Evolutionary conservation across 64 coral and sea anemone species (phyloP).

Genomic region (Trachythela sp.): DNA sequence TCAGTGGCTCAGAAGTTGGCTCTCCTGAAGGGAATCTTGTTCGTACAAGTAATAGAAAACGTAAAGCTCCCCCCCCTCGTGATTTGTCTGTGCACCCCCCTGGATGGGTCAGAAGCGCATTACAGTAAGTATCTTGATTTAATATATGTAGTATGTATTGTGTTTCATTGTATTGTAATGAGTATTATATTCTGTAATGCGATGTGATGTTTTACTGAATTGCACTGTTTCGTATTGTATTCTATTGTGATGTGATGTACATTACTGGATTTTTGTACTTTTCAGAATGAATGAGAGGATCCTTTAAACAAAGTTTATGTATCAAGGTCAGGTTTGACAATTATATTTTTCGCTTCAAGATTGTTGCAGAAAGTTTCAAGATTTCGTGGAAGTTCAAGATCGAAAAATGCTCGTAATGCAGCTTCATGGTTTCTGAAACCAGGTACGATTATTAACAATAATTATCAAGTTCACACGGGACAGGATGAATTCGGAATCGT

Average conservation of each 20-base stretch:
- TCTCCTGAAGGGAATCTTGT: constrained; percentile 43
- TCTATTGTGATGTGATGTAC: too few species aligned
- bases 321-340: too few species aligned
- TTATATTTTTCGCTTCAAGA: constrained; percentile 2
- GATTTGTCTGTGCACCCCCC: constrained; percentile 63
- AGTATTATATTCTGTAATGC: background rate
- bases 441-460: too few species aligned
- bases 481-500: too few species aligned
- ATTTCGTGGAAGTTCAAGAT: constrained; percentile 79
- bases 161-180: background rate
- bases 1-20: background rate
- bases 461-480: too few species aligned
- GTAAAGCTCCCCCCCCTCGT: constrained; percentile 76
- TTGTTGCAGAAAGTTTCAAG: constrained; percentile 79
- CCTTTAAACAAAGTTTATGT: too few species aligned
- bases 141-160: background rate
- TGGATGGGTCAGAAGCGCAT: constrained; percentile 87
- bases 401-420: constrained; percentile 68
- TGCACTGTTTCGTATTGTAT: too few species aligned
- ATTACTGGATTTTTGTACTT: too few species aligned
- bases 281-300: too few species aligned
- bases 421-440: constrained; percentile 85
- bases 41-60: constrained; percentile 88
- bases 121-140: constrained; percentile 51
- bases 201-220: too few species aligned